Evolutionary conservation across 2,113 vertebrate genomes (phyloP).

Genomic region (Tenebrosternarchus preto): DNA sequence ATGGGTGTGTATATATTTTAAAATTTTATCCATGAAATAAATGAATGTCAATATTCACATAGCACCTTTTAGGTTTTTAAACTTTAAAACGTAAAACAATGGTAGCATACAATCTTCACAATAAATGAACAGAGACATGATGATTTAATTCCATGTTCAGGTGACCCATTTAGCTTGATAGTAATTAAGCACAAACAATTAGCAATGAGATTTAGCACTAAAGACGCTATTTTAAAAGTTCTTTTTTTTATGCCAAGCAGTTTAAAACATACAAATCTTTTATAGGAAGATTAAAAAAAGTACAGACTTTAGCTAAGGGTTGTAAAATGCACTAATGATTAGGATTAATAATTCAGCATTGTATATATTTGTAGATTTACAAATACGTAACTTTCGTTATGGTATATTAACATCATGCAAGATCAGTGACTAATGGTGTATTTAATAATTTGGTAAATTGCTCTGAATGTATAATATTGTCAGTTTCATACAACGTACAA

Average conservation of each 20-base stretch:
- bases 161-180: not conserved
- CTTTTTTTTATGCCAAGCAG: no score
- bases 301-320: no score
- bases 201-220: no score
- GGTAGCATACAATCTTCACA: not conserved
- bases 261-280: no score
- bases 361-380: no score
- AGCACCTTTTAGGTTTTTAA: not conserved
- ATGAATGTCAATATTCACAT: slow-evolving; percentile 16
- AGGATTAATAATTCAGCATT: not conserved
- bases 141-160: not conserved
- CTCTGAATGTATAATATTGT: not conserved
- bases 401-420: not conserved
- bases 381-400: not conserved
- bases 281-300: no score
- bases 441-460: not conserved
- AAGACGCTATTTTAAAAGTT: no score
- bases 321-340: no score
- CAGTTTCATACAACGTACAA: no score
- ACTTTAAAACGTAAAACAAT: not conserved
- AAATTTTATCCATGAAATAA: slow-evolving; percentile 3
- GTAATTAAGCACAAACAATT: not conserved
- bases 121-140: not conserved
- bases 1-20: slow-evolving; percentile 10
- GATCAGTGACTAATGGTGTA: not conserved